Evolutionary conservation across 2,113 vertebrate species (phyloP).

Genomic region (Riparia riparia): DNA sequence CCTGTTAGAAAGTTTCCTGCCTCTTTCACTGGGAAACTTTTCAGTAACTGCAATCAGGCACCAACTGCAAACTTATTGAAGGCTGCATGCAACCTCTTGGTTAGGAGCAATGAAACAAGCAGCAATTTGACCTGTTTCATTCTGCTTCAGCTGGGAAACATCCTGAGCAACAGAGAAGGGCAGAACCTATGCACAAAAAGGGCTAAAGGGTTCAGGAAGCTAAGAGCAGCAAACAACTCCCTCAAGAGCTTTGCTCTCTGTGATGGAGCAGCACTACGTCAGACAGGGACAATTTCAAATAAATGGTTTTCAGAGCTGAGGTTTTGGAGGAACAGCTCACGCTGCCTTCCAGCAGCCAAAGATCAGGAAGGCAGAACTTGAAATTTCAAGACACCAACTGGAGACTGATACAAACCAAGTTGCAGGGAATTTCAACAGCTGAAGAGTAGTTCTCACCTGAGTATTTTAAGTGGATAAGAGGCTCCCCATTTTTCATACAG

Average conservation of each 20-base stretch:
- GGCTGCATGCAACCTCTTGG: constrained; percentile 38
- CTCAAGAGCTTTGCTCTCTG: neutral
- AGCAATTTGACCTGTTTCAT: constrained; percentile 31
- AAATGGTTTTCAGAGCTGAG: neutral
- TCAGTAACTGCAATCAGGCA: neutral
- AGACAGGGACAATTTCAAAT: neutral
- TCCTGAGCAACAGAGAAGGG: constrained; percentile 20
- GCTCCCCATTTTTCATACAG: constrained; percentile 68
- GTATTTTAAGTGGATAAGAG: constrained; percentile 56
- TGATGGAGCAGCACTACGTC: neutral
- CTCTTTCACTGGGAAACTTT: neutral
- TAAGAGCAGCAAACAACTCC: neutral
- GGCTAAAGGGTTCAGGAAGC: neutral
- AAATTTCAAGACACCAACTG: neutral
- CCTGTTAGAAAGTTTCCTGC: neutral
- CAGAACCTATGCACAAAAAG: neutral
- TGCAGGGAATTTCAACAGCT: constrained; percentile 70
- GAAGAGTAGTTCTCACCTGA: constrained; percentile 71
- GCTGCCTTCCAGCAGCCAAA: neutral
- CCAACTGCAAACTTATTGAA: neutral
- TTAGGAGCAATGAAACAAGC: constrained; percentile 54
- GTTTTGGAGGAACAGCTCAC: neutral
- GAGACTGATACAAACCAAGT: constrained; percentile 43
- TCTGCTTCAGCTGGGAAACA: constrained; percentile 62
- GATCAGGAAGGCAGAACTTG: neutral